These are phyloP conservation scores for Drosophila bocqueti DNA, from an alignment of 1,140 invertebrate genomes.

Conservation along the genomic window DNA sequence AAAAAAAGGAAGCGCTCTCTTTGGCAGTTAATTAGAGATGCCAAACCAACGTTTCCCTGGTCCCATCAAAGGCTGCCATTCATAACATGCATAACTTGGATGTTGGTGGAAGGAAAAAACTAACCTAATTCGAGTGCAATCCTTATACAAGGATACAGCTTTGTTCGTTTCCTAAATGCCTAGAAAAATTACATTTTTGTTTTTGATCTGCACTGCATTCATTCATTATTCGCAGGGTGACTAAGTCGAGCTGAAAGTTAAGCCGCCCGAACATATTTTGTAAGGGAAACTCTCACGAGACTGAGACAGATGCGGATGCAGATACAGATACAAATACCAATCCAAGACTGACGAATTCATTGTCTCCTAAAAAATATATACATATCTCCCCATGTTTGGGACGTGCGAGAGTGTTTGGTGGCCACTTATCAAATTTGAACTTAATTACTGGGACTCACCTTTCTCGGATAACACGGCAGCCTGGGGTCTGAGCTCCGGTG, in stretches of 20 bases:
- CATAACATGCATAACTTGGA: conserved; percentile 1
- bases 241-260: conserved; percentile 24
- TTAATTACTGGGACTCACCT: conserved; percentile 71
- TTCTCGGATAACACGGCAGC: conserved; percentile 54
- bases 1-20: conserved; percentile 1
- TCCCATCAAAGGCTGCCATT: conserved; percentile 36
- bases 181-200: not conserved
- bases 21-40: conserved; percentile 55
- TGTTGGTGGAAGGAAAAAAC: not conserved
- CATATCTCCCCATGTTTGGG: not conserved
- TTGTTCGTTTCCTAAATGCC: no score
- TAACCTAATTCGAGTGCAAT: not conserved
- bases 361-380: conserved; percentile 15
- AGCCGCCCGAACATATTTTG: conserved; percentile 36
- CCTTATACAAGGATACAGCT: not conserved
- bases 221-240: conserved; percentile 3
- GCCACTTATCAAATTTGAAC: conserved; percentile 75
- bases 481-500: conserved; percentile 9
- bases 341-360: conserved; percentile 55
- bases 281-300: conserved; percentile 31
- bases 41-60: not conserved
- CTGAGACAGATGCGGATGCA: conserved; percentile 2
- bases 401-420: conserved; percentile 45
- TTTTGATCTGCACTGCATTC: not conserved
- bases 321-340: conserved; percentile 1